phyloP scores from a whole-genome alignment of 2,797 vertebrate genomes.

The Xenopus petersii region DNA sequence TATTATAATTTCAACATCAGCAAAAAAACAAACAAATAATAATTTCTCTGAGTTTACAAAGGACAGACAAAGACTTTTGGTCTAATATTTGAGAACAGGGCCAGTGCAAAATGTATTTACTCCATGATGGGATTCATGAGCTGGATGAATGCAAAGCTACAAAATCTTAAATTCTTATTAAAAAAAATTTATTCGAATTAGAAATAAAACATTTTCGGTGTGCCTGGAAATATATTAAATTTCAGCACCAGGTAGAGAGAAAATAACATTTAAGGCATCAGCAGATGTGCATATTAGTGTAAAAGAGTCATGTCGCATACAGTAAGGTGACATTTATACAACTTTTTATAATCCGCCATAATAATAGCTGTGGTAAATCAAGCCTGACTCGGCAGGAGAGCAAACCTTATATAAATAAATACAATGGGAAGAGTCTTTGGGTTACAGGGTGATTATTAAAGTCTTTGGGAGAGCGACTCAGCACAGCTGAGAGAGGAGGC shows the following conservation, averaged over 20 bases:
- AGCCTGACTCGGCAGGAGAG: conserved; percentile 5
- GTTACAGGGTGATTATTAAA: conserved; percentile 3
- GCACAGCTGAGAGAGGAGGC: conserved; percentile 27
- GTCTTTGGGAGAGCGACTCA: conserved; percentile 25
- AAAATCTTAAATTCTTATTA: conserved; percentile 3
- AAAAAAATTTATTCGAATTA: conserved; percentile 32
- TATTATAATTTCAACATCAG: too few species aligned
- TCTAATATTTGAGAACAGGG: too few species aligned
- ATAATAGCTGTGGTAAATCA: neutral
- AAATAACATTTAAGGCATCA: conserved; percentile 32
- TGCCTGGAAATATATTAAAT: conserved; percentile 2
- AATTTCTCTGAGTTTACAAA: too few species aligned
- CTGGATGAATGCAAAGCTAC: neutral
- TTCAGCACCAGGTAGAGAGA: conserved; percentile 10
- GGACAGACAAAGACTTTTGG: too few species aligned
- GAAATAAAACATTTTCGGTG: conserved; percentile 7
- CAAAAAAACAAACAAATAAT: too few species aligned
- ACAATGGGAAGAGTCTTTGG: neutral
- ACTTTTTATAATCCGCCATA: neutral
- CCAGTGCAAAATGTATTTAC: too few species aligned
- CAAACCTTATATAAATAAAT: conserved; percentile 34
- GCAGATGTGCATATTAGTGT: conserved; percentile 21
- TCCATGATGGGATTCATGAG: neutral
- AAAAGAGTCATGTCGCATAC: neutral
- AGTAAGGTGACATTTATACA: neutral